Base-by-base conservation (phyloP, 2,113 vertebrate genomes). In the Rafetus swinhoei region DNA sequence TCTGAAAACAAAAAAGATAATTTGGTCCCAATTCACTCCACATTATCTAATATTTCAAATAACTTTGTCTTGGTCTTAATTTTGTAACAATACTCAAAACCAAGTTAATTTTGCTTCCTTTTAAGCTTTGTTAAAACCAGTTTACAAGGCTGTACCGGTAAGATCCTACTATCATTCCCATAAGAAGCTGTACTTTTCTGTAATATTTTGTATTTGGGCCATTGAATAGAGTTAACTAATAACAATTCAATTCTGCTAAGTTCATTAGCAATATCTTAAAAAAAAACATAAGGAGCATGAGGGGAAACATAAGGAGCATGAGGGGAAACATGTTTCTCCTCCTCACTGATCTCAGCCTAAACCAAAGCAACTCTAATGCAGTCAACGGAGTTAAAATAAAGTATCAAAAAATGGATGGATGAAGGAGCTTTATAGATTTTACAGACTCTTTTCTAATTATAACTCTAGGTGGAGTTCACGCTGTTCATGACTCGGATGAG, bases 151-250 rank as follows among this genome's bases (percentile, higher is more conserved):
- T n/a, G 7, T n/a, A 69, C 62, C 15, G 15, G n/a, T 3, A 39
- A 55, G 3, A n/a, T 27, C 6, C 16, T 83, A 50, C 8, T 53
- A 10, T 4, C 8, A 4, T 62, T 32, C 4, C 60, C 60, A 62
- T 1, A 57, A 5, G 19, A 35, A 90, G 69, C 77, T 52, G 22
- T 11, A 1, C 0, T 3, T 87, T 87, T 87, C 2, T 1, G 18
- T 5, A 92, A 0, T 0, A 45, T 74, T 85, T 95, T 85, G 13
- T 10, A 60, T 69, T 84, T 69, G 5, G 27, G 69, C 55, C 65
- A 0, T 62, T 85, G 87, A 50, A 81, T 84, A 39, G 1, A 55
- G 45, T 0, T 1, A 11, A 18, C 50, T 86, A 53, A 29, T 76
- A 88, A 7, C 9, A 27, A 65, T 65, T 32, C 76, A 2, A 55